These are phyloP conservation scores for Idris sp. DNA, from an alignment of 1,140 invertebrate genomes.

Conservation along the genomic window DNA sequence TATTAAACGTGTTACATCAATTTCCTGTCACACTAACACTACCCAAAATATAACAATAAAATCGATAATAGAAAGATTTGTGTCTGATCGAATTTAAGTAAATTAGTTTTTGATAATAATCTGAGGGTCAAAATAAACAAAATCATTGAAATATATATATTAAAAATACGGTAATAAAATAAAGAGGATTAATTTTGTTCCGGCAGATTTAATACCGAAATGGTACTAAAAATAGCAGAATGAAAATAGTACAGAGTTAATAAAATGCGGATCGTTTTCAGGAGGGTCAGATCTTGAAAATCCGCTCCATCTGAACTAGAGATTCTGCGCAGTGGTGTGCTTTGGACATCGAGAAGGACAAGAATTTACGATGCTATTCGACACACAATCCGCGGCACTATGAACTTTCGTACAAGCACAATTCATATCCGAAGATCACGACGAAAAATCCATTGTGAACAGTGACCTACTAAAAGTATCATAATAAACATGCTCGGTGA, in stretches of 20 bases:
- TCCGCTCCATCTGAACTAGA: slow-evolving; percentile 21
- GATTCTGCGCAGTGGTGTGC: slow-evolving; percentile 37
- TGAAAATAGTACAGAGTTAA: slow-evolving; percentile 18
- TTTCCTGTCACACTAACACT: no score
- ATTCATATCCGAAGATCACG: slow-evolving; percentile 47
- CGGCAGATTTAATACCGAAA: no score
- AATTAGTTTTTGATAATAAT: no score
- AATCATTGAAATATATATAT: no score
- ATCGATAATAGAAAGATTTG: no score
- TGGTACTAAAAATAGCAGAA: slow-evolving; percentile 3
- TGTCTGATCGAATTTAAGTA: no score
- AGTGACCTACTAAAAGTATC: slow-evolving; percentile 46
- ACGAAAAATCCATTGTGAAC: slow-evolving; percentile 44
- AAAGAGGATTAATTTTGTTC: no score
- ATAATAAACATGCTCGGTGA: slow-evolving; percentile 30
- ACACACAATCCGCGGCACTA: slow-evolving; percentile 54
- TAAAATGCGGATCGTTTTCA: slow-evolving; percentile 29
- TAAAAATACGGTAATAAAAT: no score
- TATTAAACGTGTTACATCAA: no score
- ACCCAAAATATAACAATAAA: no score
- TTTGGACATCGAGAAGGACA: slow-evolving; percentile 48
- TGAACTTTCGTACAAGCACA: slow-evolving; percentile 49
- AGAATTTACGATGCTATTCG: slow-evolving; percentile 61
- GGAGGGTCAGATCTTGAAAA: slow-evolving; percentile 34
- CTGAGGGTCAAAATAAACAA: no score